Percentiles rank a stretch among this genome's conserved stretches.
These are phyloP conservation scores for Coturnix japonica DNA, from an alignment of 2,113 vertebrate genomes.

Conservation along the genomic window DNA sequence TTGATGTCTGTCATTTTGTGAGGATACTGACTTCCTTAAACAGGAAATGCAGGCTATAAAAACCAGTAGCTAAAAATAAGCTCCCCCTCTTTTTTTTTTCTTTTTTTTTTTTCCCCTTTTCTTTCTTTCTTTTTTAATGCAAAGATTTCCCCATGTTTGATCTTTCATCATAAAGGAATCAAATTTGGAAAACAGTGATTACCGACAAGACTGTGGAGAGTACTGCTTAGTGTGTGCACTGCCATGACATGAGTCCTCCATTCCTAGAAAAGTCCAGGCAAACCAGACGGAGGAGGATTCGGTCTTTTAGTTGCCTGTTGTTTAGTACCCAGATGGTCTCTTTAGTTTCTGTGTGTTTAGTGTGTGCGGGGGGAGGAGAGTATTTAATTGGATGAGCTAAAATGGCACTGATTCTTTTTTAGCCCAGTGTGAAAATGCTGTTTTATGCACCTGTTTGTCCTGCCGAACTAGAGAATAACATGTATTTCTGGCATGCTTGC, in stretches of 20 bases:
- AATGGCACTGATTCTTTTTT: not conserved
- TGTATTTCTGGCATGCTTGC: not conserved
- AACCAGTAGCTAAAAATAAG: conserved; percentile 8
- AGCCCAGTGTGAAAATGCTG: not conserved
- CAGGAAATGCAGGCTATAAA: conserved; percentile 25
- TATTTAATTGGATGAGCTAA: not conserved
- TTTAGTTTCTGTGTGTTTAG: not conserved
- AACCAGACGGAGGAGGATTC: not conserved
- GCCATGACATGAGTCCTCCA: not conserved
- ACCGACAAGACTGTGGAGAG: not conserved
- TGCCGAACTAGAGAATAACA: not conserved
- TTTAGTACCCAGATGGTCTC: not conserved
- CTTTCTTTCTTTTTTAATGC: not conserved
- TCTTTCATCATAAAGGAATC: not conserved
- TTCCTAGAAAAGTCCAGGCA: not conserved
- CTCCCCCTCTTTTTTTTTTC: too few relatives aligned
- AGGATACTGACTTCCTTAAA: not conserved
- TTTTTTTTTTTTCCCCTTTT: not conserved
- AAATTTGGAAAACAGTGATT: conserved; percentile 3
- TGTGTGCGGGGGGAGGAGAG: fast-evolving
- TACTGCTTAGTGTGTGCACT: fast-evolving
- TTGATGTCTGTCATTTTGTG: not conserved
- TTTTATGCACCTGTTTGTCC: not conserved
- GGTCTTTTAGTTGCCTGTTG: not conserved
- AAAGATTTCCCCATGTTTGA: not conserved